Evolutionary conservation across 2,888 invertebrate genomes (phyloP), one percentile per base, ranked within the genome.

Genomic region (Caenorhabditis sp.): DNA sequence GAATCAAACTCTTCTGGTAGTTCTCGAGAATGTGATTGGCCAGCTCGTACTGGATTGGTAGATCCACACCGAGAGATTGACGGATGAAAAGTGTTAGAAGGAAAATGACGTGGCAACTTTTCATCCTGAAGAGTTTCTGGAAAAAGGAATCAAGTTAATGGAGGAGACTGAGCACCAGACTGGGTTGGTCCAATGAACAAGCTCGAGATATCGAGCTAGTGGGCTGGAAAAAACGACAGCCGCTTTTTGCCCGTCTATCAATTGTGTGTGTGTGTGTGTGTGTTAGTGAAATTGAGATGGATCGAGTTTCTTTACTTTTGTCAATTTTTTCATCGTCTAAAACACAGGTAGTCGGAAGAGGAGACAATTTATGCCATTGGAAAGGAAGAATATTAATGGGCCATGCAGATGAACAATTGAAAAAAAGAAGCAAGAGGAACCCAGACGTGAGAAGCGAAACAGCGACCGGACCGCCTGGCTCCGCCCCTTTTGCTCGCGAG

Each of bases 1-100:
- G 80, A 22, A 78, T 75, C 20, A 80, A 15, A 8, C 56, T 53
- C 32, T 77, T 77, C 30, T 75, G 71, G 48, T 80, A 80, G 30
- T 58, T 59, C 20, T 41, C 52, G 53, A 78, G 22, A n/a, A 80
- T 71, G 35, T 63, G 56, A 22, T 74, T 52, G 3, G 70, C 80
- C 27, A 80, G 24, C 35, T 78, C 55, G 35, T 80, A 80, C 26
- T 80, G 80, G 11, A 58, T 56, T 5, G 76, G 76, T 9, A 58
- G 24, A 11, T 74, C 32, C 39, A 43, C 22, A 52, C 27, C 37
- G 1, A 52, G 35, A 46, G 5, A 4, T 8, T 45, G n/a, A 1
- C 35, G 2, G 13, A 39, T 1, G 17, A 17, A 2, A 22, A 55
- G 32, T 2, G n/a, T n/a, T n/a, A 55, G n/a, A 17, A 27, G 6